These are phyloP conservation scores for Anoura caudifer DNA, from an alignment of 2,113 vertebrate genomes.

Conservation along the genomic window DNA sequence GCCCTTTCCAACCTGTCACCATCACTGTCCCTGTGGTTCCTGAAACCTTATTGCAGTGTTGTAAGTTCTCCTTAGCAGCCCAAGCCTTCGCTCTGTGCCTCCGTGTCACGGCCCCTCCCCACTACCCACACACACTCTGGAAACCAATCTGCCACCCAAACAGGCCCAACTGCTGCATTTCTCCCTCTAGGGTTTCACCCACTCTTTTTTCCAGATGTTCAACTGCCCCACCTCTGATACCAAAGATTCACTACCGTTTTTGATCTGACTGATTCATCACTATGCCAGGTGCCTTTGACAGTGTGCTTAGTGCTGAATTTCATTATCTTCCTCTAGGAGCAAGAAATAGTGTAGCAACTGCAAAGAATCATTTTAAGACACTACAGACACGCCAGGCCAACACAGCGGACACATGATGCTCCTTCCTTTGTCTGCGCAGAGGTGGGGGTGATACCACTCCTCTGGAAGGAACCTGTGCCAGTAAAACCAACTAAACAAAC, in stretches of 20 bases:
- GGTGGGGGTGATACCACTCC: background rate
- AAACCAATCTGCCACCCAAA: background rate
- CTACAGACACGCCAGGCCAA: background rate
- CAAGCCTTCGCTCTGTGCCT: background rate
- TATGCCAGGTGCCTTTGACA: background rate
- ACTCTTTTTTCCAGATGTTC: background rate
- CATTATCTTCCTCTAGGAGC: background rate
- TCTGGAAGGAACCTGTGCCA: background rate
- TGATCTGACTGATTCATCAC: background rate
- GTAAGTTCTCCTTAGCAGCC: background rate
- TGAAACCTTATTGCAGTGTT: background rate
- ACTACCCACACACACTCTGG: background rate
- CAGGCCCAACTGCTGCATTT: background rate
- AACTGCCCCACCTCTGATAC: background rate
- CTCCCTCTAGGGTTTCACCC: background rate
- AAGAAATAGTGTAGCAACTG: background rate
- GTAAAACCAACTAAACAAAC: background rate
- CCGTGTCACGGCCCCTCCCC: background rate
- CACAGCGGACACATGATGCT: background rate
- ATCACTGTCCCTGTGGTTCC: background rate
- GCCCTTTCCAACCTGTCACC: background rate
- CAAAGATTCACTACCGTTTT: background rate
- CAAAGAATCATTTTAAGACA: background rate
- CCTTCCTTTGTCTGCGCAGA: background rate
- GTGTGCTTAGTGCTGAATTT: background rate